phyloP scores from a whole-genome alignment of 2,113 vertebrate species.

The Myotis brandtii region DNA sequence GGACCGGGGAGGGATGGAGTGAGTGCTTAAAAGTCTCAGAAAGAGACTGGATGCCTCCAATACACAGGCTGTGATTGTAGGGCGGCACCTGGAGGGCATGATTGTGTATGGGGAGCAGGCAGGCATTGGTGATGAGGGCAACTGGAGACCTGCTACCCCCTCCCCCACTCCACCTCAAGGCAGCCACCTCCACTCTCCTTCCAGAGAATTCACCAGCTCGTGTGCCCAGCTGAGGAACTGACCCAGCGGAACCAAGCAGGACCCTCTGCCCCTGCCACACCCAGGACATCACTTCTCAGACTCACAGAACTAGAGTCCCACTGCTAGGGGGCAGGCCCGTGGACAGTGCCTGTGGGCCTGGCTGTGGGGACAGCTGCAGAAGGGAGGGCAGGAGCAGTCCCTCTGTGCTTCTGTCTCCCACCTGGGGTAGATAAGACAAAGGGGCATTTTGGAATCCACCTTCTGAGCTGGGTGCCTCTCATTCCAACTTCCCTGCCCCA shows the following conservation, averaged over 20 bases:
- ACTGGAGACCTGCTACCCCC: background rate
- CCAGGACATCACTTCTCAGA: conserved; percentile 69
- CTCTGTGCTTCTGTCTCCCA: background rate
- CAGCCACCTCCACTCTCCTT: conserved; percentile 60
- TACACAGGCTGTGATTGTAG: background rate
- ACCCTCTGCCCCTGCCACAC: conserved; percentile 56
- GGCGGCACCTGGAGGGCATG: background rate
- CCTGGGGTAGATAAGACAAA: background rate
- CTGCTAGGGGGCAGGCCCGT: conserved; percentile 77
- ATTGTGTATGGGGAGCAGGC: background rate
- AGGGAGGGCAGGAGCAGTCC: background rate
- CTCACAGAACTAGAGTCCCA: conserved; percentile 83
- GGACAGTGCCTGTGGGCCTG: background rate
- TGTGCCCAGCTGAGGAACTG: conserved; percentile 87
- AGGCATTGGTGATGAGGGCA: background rate
- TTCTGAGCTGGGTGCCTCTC: background rate
- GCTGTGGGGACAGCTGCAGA: background rate
- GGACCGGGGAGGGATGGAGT: background rate
- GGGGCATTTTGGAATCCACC: background rate
- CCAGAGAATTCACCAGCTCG: conserved; percentile 87
- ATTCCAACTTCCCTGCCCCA: background rate
- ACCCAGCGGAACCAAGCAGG: conserved; percentile 47
- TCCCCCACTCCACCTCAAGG: fast-evolving
- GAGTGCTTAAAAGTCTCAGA: background rate
- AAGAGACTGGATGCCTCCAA: background rate